Evolutionary conservation across 1,140 invertebrate genomes (phyloP).

Genomic region (Lucilia sericata): DNA sequence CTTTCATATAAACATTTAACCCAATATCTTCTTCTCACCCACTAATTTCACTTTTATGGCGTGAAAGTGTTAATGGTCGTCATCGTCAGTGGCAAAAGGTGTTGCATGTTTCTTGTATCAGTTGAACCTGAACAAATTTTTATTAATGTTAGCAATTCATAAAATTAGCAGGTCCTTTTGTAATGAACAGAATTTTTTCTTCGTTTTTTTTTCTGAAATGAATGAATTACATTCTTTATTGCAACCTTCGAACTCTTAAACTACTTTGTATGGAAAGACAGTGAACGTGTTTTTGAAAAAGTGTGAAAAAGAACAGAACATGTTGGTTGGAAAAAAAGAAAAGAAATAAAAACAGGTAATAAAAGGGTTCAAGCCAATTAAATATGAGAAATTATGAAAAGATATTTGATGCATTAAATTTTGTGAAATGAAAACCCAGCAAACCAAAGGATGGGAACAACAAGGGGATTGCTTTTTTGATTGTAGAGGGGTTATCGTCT

Average conservation of each 20-base stretch:
- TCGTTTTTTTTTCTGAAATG: neutral
- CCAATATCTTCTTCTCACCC: no score
- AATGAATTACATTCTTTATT: no score
- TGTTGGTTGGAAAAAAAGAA: no score
- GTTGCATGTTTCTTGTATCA: neutral
- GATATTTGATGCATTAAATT: neutral
- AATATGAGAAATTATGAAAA: constrained; percentile 13
- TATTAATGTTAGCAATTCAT: constrained; percentile 17
- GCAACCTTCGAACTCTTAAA: no score
- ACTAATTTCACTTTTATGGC: neutral
- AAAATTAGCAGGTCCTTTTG: constrained; percentile 14
- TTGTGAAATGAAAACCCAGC: neutral
- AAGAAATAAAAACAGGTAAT: neutral
- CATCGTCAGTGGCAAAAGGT: neutral
- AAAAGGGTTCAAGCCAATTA: constrained; percentile 6
- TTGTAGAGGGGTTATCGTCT: no score
- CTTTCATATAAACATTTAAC: no score
- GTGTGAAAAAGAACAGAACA: no score
- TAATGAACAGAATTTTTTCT: neutral
- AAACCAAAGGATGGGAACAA: neutral
- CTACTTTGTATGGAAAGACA: no score
- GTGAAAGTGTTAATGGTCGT: constrained; percentile 4
- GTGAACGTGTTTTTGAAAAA: no score
- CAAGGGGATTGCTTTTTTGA: no score
- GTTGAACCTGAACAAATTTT: constrained; percentile 1